Conservation (phyloP, 2,113 vertebrate species). For the Eonycteris spelaea region DNA sequence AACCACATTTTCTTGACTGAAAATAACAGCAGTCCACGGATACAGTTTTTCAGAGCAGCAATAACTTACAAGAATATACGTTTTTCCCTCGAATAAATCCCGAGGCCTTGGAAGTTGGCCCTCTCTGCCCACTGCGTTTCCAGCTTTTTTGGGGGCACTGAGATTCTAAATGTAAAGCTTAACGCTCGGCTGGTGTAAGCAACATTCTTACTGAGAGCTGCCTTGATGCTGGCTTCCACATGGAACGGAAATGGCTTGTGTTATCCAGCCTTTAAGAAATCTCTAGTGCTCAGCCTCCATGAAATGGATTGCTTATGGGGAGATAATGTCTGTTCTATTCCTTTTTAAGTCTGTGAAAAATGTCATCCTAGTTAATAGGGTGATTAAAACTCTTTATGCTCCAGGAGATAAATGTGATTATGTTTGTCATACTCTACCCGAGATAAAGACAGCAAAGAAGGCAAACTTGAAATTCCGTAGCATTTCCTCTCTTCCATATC, state of each 20-base stretch:
- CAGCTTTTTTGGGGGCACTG: background rate
- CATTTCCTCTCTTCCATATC: slow-evolving; percentile 67
- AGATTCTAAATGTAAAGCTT: slow-evolving; percentile 46
- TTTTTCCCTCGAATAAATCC: background rate
- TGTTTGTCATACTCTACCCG: slow-evolving; percentile 73
- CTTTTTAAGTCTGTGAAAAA: slow-evolving; percentile 80
- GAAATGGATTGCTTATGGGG: slow-evolving; percentile 75
- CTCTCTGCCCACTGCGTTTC: background rate
- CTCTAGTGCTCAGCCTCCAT: slow-evolving; percentile 68
- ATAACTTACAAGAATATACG: background rate
- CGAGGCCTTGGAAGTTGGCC: background rate
- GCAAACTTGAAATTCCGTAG: slow-evolving; percentile 76
- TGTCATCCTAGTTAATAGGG: slow-evolving; percentile 77
- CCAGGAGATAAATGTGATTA: slow-evolving; percentile 79
- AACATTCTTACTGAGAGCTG: slow-evolving; percentile 23
- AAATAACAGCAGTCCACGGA: background rate
- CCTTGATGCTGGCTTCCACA: slow-evolving; percentile 53
- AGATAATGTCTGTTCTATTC: slow-evolving; percentile 74
- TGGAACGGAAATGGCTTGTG: slow-evolving; percentile 51
- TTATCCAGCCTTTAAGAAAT: slow-evolving; percentile 35
- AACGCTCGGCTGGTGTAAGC: background rate
- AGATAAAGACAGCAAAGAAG: slow-evolving; percentile 76
- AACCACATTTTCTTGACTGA: background rate
- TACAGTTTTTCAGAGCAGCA: background rate
- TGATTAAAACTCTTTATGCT: slow-evolving; percentile 81